A percentile compares a stretch with the other conserved stretches of the same genome.
Conservation (phyloP, 2,113 vertebrate genomes). For the Lagopus muta region DNA sequence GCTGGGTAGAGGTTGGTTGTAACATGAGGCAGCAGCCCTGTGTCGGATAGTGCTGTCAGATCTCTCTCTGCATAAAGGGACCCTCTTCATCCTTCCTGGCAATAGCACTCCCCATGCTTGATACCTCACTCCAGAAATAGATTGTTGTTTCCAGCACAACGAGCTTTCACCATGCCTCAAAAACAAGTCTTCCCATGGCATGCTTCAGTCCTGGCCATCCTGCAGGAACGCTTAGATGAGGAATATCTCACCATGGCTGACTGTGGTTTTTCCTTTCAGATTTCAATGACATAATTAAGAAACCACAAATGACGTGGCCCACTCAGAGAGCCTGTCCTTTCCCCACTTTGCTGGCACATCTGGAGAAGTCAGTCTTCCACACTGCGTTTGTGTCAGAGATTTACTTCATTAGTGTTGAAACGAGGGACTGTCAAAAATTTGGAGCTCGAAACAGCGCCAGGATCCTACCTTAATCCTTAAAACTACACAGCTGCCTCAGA, state of each 20-base stretch:
- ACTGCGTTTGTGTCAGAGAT: constrained; percentile 1
- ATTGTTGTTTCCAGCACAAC: background rate
- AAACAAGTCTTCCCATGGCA: background rate
- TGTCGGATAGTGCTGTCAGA: background rate
- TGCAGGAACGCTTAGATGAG: background rate
- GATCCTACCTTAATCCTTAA: constrained; percentile 59
- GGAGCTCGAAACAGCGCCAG: constrained; percentile 30
- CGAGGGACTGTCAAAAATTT: constrained; percentile 43
- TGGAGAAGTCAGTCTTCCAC: background rate
- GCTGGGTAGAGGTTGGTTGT: background rate
- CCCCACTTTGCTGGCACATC: constrained; percentile 13
- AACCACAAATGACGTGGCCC: background rate
- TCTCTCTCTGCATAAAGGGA: background rate
- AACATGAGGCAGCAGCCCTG: background rate
- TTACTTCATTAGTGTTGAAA: constrained; percentile 65
- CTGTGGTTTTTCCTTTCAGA: constrained; percentile 32
- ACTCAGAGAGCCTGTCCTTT: constrained; percentile 8
- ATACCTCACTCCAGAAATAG: background rate
- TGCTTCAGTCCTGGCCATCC: background rate
- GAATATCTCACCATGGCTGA: background rate
- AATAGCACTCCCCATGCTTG: background rate
- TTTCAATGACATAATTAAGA: constrained; percentile 20
- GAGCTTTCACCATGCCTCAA: constrained; percentile 1
- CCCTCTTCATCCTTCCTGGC: background rate
- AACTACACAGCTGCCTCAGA: constrained; percentile 42